Evolutionary conservation across 2,113 vertebrate genomes (phyloP), one percentile per base, ranked within the genome.

Genomic region (Hippocampus mohnikei): DNA sequence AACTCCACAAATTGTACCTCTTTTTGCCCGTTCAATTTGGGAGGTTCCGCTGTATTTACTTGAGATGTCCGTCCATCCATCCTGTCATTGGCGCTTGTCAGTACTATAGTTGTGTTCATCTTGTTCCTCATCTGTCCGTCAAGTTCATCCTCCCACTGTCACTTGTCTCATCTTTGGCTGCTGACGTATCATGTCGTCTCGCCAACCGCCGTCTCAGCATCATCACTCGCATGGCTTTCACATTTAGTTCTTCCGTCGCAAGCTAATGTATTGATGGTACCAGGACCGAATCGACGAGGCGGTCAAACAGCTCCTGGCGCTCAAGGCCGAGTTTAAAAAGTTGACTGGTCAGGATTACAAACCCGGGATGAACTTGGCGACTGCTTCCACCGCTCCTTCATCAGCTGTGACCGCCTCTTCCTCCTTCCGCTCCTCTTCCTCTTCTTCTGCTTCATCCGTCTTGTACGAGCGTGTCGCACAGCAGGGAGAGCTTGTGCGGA

Each of bases 281-380:
- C 82, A 93, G 92, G 92, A 92, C 72, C 88, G 95, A 85, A 79
- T 94, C 76, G 91, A 93, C 67, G 90, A 85, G 73, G 93, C 92
- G 27, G 91, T 95, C 74, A 92, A 95, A 87, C 86, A 93, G 74
- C 93, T 95, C 84, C 85, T 95, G 76, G 84, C 85, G 73, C 80
- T 95, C 71, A 95, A 96, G 85, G 88, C 88, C 8, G 92, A 94
- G 79, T 95, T 94, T 88, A 95, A 95, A 85, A 87, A 86, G 77
- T 81, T 92, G 69, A 94, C 91, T 0, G 94, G 93, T 74, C 92
- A 94, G 80, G 95, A 96, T 18, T 94, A 94, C 85, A 95, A 95
- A 85, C 92, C 93, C 1, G 91, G 91, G 69, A 88, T 80, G 82
- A 80, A 83, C 56, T 88, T 87, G 53, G 71, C 88, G 23, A 18